Conservation (phyloP, 2,113 vertebrate genomes). For the Leptodactylus fuscus region DNA sequence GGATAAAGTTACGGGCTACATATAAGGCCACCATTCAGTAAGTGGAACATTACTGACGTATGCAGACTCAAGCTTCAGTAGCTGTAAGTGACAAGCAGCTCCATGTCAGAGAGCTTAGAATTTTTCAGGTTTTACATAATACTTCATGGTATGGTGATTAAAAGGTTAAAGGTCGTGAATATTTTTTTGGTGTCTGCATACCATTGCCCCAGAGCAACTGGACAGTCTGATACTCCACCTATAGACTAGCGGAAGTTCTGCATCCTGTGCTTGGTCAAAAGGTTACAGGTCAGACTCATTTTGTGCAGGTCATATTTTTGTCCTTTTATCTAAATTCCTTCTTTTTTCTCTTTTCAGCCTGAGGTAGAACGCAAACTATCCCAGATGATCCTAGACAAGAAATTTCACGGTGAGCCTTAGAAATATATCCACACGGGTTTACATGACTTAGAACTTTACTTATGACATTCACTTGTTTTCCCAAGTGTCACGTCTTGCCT, state of each 20-base stretch:
- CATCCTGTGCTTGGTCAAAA: neutral
- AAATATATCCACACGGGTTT: neutral
- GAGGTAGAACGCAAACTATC: slow-evolving; percentile 98
- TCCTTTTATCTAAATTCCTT: neutral
- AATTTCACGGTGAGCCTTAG: slow-evolving; percentile 97
- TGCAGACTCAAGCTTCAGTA: neutral
- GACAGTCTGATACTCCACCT: neutral
- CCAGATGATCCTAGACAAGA: slow-evolving; percentile 99
- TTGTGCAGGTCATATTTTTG: neutral
- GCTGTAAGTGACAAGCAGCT: neutral
- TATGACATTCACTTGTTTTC: slow-evolving; percentile 5
- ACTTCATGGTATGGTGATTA: neutral
- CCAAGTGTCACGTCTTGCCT: neutral
- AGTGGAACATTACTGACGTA: neutral
- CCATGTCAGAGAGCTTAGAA: neutral
- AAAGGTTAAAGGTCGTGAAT: too few species aligned
- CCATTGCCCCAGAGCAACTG: too few species aligned
- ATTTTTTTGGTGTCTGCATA: neutral
- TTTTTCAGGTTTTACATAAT: neutral
- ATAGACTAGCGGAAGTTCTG: too few species aligned
- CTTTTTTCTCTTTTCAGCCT: slow-evolving; percentile 76
- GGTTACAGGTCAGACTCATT: neutral
- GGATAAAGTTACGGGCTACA: too few species aligned
- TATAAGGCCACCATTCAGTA: too few species aligned
- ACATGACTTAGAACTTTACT: neutral